Evolutionary conservation across 2,113 vertebrate species (phyloP).

Genomic region (Cyphomyrus plagiostoma): DNA sequence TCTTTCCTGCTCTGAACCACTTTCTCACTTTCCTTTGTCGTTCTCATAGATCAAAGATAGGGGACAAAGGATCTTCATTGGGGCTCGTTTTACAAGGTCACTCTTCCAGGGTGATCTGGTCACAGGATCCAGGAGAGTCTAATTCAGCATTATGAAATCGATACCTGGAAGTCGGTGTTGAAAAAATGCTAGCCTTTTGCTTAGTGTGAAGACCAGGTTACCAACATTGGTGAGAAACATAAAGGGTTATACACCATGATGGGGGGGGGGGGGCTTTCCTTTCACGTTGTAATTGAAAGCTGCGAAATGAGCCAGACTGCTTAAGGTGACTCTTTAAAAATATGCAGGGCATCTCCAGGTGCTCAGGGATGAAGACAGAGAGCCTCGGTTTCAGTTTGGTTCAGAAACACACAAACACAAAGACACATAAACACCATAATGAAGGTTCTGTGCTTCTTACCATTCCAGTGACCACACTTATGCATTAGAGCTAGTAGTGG

Average conservation of each 20-base stretch:
- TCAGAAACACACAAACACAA: neutral
- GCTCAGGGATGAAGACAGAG: neutral
- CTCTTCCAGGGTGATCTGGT: neutral
- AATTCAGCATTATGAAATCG: neutral
- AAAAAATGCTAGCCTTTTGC: neutral
- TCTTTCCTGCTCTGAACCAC: neutral
- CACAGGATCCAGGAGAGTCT: neutral
- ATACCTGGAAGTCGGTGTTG: neutral
- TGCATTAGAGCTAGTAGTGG: too few species aligned
- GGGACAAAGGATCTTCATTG: too few species aligned
- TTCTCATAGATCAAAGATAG: neutral
- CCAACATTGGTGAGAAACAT: neutral
- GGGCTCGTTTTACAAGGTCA: neutral
- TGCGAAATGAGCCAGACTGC: neutral
- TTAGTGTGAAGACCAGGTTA: neutral
- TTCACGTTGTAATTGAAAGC: constrained; percentile 18
- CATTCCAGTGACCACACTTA: too few species aligned
- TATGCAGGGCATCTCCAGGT: neutral
- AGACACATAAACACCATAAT: neutral
- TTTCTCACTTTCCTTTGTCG: constrained; percentile 4
- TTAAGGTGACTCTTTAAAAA: constrained; percentile 11
- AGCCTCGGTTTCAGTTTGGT: neutral
- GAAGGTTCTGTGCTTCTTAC: too few species aligned
- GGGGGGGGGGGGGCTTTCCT: neutral
- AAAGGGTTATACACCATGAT: neutral